Conservation (phyloP, 2,113 vertebrate genomes). For the Engystomops pustulosus region DNA sequence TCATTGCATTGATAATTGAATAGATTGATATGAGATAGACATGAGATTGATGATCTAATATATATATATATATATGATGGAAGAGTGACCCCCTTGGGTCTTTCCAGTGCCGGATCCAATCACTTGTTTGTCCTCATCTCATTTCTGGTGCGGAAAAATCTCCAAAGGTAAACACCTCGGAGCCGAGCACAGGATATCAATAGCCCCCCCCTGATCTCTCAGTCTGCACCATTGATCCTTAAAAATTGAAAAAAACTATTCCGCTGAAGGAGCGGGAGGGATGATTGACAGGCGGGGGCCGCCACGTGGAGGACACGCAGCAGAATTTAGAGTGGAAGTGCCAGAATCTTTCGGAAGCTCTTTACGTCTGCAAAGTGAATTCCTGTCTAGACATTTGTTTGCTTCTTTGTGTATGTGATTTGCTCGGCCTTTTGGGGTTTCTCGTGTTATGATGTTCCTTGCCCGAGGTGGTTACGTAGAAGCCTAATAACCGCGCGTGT, state of each 20-base stretch:
- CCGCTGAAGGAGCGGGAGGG: neutral
- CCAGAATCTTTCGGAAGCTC: constrained; percentile 21
- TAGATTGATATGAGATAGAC: too few relatives aligned
- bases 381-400: constrained; percentile 55
- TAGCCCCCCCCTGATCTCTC: constrained; percentile 1
- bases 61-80: too few relatives aligned
- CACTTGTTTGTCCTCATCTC: neutral
- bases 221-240: constrained; percentile 9
- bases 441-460: neutral
- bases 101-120: neutral
- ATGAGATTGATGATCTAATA: too few relatives aligned
- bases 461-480: constrained; percentile 21
- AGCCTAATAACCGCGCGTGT: neutral
- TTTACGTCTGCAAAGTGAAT: constrained; percentile 25
- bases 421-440: constrained; percentile 38
- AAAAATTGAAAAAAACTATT: constrained; percentile 24
- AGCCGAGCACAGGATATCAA: neutral
- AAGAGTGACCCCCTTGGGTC: neutral
- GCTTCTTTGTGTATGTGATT: neutral
- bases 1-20: too few relatives aligned
- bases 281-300: constrained; percentile 19
- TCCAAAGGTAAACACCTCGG: neutral
- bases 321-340: neutral
- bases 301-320: neutral
- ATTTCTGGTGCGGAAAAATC: neutral